phyloP scores from a whole-genome alignment of 2,888 invertebrate species.

The Eupithecia insigniata region DNA sequence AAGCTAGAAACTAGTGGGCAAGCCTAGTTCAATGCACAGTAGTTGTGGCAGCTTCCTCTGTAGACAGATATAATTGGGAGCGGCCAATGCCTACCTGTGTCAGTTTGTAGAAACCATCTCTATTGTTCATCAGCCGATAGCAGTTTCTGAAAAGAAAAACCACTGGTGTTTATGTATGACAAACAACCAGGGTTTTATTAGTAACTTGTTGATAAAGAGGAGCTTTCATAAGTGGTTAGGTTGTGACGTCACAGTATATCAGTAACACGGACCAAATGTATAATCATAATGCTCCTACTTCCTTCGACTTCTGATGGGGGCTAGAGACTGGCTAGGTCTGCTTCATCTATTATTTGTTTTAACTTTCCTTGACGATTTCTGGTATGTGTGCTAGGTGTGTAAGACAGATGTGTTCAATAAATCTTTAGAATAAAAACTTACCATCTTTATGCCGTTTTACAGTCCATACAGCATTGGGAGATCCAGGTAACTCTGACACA shows the following conservation, averaged over 20 bases:
- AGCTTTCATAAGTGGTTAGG: conserved; percentile 80
- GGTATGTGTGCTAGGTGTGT: background rate
- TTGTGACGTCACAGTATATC: conserved; percentile 79
- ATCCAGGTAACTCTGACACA: conserved; percentile 99
- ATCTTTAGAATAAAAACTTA: conserved; percentile 78
- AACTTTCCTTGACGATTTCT: background rate
- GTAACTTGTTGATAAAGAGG: conserved; percentile 81
- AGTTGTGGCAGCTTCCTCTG: conserved; percentile 61
- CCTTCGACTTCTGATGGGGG: background rate
- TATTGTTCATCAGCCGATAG: conserved; percentile 76
- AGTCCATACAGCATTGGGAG: conserved; percentile 99
- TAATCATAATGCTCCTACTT: conserved; percentile 78
- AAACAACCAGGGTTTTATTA: conserved; percentile 85
- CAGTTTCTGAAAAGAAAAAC: conserved; percentile 92
- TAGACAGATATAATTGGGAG: conserved; percentile 52
- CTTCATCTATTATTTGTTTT: background rate
- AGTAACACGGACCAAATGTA: conserved; percentile 82
- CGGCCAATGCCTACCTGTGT: conserved; percentile 76
- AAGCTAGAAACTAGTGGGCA: conserved; percentile 49
- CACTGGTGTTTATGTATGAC: conserved; percentile 95
- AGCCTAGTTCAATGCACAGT: conserved; percentile 53
- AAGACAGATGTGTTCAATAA: background rate
- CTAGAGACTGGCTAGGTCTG: background rate
- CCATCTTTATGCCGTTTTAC: conserved; percentile 98
- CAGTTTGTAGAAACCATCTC: conserved; percentile 69